Conservation (phyloP, 2,888 invertebrate genomes). For the Agrotis segetum region DNA sequence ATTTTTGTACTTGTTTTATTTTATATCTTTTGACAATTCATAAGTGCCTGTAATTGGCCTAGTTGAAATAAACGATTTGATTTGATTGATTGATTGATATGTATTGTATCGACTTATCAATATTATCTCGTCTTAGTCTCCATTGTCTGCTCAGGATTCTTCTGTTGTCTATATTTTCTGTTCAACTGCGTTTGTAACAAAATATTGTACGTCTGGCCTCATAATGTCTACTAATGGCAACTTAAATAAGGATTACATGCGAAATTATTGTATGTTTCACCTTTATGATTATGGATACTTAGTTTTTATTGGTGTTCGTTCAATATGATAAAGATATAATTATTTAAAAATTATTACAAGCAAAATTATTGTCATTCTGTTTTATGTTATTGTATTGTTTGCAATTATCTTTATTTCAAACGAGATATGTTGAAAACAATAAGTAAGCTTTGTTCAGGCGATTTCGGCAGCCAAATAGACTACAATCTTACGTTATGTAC, state of each 20-base stretch:
- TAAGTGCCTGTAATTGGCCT: too few species aligned
- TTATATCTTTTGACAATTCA: too few species aligned
- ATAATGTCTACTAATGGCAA: background rate
- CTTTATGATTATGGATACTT: background rate
- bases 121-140: too few species aligned
- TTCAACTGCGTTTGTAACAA: background rate
- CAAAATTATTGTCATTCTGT: background rate
- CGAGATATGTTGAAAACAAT: background rate
- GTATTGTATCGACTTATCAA: too few species aligned
- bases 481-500: background rate
- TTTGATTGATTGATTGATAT: too few species aligned
- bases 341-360: background rate
- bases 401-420: background rate
- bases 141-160: background rate
- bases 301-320: background rate
- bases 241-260: background rate
- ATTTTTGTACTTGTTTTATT: too few species aligned
- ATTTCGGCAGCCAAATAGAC: slow-evolving; percentile 5
- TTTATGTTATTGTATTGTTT: background rate
- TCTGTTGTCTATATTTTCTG: background rate
- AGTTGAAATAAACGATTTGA: too few species aligned
- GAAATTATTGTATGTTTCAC: background rate
- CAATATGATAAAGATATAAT: background rate
- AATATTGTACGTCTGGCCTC: background rate
- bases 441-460: background rate